Evolutionary conservation across 2,888 invertebrate genomes (phyloP).

Genomic region (Phyllotreta cruciferae): DNA sequence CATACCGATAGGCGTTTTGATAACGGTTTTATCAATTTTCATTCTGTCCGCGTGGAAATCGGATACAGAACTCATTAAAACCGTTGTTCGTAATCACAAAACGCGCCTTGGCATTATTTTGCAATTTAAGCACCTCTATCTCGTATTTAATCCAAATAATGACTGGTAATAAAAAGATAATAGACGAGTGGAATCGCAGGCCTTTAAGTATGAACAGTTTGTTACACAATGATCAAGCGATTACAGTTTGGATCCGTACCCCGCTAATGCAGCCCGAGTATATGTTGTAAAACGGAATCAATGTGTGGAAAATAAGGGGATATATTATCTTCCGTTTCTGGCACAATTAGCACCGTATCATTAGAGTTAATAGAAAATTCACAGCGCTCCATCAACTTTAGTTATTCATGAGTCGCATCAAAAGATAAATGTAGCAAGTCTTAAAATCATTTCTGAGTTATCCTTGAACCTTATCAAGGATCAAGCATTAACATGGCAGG

Average conservation of each 20-base stretch:
- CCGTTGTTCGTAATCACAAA: constrained; percentile 23
- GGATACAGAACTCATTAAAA: constrained; percentile 12
- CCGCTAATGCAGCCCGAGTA: not conserved
- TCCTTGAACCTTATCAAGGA: no score
- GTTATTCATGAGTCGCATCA: no score
- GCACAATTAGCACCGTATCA: no score
- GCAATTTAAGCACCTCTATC: constrained; percentile 30
- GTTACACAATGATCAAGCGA: not conserved
- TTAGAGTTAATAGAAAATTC: no score
- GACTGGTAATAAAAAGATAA: constrained; percentile 36
- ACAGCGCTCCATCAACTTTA: no score
- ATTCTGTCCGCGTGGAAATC: not conserved
- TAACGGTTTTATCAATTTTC: constrained; percentile 15
- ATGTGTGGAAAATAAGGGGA: no score
- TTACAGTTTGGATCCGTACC: not conserved
- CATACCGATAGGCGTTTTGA: constrained; percentile 1
- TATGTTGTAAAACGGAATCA: no score
- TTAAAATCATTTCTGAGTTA: no score
- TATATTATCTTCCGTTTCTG: no score
- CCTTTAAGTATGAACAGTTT: constrained; percentile 11
- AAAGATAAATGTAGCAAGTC: no score
- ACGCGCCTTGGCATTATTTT: constrained; percentile 21
- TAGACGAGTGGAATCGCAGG: constrained; percentile 21
- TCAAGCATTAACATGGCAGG: no score
- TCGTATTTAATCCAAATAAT: constrained; percentile 37